These are phyloP conservation scores for Caerostris darwini DNA, from an alignment of 1,140 invertebrate genomes.

Conservation along the genomic window DNA sequence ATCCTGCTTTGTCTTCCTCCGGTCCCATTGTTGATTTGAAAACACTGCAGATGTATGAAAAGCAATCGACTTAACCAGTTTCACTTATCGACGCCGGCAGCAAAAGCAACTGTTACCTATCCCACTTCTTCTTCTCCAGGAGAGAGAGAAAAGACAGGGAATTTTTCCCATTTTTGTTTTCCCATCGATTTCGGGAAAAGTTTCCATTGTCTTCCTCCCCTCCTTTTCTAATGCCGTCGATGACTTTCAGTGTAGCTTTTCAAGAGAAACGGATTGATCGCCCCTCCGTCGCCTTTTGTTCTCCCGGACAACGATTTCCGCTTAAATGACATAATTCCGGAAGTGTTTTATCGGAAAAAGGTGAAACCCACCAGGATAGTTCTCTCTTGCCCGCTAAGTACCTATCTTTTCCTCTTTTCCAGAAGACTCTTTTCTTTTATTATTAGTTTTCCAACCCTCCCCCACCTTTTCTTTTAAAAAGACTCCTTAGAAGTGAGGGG, in stretches of 20 bases:
- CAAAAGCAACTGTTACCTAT: slow-evolving; percentile 19
- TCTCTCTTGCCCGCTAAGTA: slow-evolving; percentile 1
- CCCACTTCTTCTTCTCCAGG: background rate
- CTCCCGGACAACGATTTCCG: slow-evolving; percentile 45
- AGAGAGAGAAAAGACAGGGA: too few relatives aligned
- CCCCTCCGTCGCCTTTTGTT: slow-evolving; percentile 20
- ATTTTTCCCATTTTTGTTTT: background rate
- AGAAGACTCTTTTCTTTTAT: background rate
- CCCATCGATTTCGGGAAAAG: slow-evolving; percentile 37
- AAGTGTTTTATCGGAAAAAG: slow-evolving; percentile 44
- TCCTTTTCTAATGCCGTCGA: slow-evolving; percentile 10
- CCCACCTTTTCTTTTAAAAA: background rate
- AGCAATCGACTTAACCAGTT: background rate
- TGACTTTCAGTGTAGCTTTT: slow-evolving; percentile 23
- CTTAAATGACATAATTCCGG: slow-evolving; percentile 56
- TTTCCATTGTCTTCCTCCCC: slow-evolving; percentile 25
- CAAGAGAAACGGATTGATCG: slow-evolving; percentile 40
- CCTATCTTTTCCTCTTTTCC: slow-evolving; percentile 10
- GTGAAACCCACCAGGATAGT: slow-evolving; percentile 24
- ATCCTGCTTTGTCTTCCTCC: background rate
- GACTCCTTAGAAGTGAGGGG: background rate
- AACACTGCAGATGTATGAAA: background rate
- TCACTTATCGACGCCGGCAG: slow-evolving; percentile 15
- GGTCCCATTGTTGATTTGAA: background rate
- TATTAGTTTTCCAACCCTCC: background rate